Evolutionary conservation across 2,113 vertebrate genomes (phyloP).

Genomic region (Petrocephalus microphthalmus): DNA sequence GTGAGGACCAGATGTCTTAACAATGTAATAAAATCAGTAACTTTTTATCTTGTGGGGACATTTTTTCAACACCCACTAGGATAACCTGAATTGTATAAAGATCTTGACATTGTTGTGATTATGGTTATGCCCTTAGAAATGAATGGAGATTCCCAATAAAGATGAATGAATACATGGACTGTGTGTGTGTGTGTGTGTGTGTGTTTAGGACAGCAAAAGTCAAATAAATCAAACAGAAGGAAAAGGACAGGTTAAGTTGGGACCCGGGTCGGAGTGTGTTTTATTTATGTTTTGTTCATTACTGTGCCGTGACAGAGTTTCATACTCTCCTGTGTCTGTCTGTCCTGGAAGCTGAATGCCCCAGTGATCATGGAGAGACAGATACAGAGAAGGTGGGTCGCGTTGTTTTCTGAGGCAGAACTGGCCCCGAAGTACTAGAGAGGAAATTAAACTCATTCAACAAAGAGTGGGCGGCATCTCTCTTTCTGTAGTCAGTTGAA

Average conservation of each 20-base stretch:
- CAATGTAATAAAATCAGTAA: background rate
- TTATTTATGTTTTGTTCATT: background rate
- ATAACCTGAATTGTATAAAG: background rate
- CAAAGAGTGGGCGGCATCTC: constrained; percentile 33
- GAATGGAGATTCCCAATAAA: background rate
- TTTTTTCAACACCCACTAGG: background rate
- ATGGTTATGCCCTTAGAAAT: no score
- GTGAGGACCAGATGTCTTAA: background rate
- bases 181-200: background rate
- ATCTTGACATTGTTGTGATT: no score
- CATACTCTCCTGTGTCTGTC: background rate
- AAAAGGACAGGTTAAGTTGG: background rate
- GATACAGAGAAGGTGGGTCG: background rate
- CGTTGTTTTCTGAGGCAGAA: background rate
- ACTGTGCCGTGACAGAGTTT: background rate
- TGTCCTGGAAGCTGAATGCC: background rate
- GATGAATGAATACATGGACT: background rate
- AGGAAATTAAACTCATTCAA: constrained; percentile 34
- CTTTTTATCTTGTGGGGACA: background rate
- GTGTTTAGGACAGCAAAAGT: background rate
- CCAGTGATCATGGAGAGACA: background rate
- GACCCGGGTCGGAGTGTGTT: background rate
- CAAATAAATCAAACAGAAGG: background rate
- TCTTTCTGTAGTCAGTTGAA: constrained; percentile 35
- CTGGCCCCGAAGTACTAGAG: constrained; percentile 44